Evolutionary conservation across 2,888 invertebrate species (phyloP).

Genomic region (Glomeris marginata): DNA sequence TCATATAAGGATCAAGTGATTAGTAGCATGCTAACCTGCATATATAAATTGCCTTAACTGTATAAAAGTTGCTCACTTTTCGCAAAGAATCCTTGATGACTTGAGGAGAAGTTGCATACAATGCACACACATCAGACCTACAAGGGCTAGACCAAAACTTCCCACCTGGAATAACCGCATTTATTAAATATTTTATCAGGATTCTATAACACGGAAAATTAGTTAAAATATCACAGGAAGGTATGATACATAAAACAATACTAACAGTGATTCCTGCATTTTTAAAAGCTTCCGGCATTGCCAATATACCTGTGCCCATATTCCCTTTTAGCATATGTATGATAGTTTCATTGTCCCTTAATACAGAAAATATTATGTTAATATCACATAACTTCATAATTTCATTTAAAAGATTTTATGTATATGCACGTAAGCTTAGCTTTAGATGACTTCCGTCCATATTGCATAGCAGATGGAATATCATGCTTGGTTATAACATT

Average conservation of each 20-base stretch:
- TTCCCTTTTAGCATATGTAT: conserved; percentile 78
- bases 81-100: conserved; percentile 18
- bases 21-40: neutral
- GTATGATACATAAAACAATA: conserved; percentile 4
- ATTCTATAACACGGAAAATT: too few species aligned
- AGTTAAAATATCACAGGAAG: too few species aligned
- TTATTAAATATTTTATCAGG: too few species aligned
- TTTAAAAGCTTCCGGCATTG: conserved; percentile 89
- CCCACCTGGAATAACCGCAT: conserved; percentile 46
- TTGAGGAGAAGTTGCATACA: conserved; percentile 81
- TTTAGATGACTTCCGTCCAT: too few species aligned
- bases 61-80: too few species aligned
- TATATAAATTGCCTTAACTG: too few species aligned
- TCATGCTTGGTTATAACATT: too few species aligned
- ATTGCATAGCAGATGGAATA: too few species aligned
- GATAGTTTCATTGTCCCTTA: conserved; percentile 54
- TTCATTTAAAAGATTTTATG: too few species aligned
- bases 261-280: conserved; percentile 69
- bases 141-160: conserved; percentile 58
- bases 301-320: conserved; percentile 87
- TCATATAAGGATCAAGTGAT: neutral
- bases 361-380: too few species aligned
- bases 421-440: too few species aligned
- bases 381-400: too few species aligned
- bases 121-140: conserved; percentile 79